Conservation (phyloP, 2,797 vertebrate species). For the Anguilla megastoma region DNA sequence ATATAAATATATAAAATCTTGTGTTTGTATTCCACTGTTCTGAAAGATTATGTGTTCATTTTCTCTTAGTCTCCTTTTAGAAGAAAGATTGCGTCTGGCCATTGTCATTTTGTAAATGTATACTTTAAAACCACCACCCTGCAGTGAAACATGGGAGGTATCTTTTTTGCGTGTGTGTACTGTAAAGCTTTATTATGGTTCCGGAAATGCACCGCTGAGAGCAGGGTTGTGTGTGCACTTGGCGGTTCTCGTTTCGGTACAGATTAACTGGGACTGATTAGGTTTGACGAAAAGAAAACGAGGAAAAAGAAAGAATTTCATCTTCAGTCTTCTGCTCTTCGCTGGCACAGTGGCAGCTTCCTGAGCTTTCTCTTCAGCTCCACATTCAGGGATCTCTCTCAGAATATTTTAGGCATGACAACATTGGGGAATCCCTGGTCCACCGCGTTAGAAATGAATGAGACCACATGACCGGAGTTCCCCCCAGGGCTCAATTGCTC, state of each 20-base stretch:
- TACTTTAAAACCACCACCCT: constrained; percentile 16
- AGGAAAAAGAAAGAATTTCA: background rate
- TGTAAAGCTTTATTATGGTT: constrained; percentile 29
- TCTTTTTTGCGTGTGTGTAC: constrained; percentile 8
- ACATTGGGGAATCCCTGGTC: background rate
- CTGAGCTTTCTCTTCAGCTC: background rate
- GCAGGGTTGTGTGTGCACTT: constrained; percentile 20
- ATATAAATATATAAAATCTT: constrained; percentile 12
- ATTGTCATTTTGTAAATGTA: background rate
- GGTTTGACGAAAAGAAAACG: background rate
- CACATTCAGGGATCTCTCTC: background rate
- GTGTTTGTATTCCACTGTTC: background rate
- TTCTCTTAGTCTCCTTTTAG: background rate
- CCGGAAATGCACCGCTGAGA: background rate
- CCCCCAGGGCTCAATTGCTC: background rate
- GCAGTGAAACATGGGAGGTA: background rate
- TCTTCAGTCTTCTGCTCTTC: background rate
- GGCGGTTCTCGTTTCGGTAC: background rate
- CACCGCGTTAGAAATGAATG: constrained; percentile 1
- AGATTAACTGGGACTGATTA: background rate
- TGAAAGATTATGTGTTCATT: background rate
- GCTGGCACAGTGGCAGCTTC: background rate
- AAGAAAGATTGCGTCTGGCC: background rate
- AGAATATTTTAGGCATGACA: constrained; percentile 8
- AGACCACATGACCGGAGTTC: background rate